phyloP scores from a whole-genome alignment of 2,888 invertebrate genomes.

The Catocala sponsa region DNA sequence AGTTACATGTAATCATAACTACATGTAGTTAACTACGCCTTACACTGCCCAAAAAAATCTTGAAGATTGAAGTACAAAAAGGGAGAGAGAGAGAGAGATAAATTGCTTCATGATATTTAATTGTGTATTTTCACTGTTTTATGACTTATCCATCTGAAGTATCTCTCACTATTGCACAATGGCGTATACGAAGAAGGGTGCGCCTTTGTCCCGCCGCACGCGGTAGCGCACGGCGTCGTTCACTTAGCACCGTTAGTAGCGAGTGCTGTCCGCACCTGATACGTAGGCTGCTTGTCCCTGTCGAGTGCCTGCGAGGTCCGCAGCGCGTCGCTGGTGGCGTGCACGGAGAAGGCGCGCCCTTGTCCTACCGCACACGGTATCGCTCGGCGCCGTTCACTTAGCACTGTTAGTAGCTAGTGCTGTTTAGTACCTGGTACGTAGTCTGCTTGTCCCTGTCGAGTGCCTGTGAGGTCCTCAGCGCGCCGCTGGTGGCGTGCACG shows the following conservation, averaged over 20 bases:
- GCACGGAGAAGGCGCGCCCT: slow-evolving; percentile 92
- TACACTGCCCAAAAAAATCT: too few species aligned
- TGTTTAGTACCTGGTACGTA: slow-evolving; percentile 92
- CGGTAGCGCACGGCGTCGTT: slow-evolving; percentile 97
- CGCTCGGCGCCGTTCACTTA: slow-evolving; percentile 93
- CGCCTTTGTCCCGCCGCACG: slow-evolving; percentile 81
- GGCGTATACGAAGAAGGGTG: too few species aligned
- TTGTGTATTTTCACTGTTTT: too few species aligned
- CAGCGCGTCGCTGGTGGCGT: slow-evolving; percentile 93
- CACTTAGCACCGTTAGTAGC: not conserved
- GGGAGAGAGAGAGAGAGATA: too few species aligned
- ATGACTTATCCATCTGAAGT: too few species aligned
- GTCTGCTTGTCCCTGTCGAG: slow-evolving; percentile 95
- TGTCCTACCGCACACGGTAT: slow-evolving; percentile 94
- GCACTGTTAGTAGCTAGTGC: not conserved
- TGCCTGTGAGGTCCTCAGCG: slow-evolving; percentile 90
- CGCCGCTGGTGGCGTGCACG: slow-evolving; percentile 93
- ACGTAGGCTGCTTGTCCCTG: slow-evolving; percentile 94
- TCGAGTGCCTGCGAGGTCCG: slow-evolving; percentile 92
- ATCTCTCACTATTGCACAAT: too few species aligned
- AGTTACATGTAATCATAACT: too few species aligned
- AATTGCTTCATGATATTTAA: too few species aligned
- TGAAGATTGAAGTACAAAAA: too few species aligned
- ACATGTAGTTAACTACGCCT: too few species aligned
- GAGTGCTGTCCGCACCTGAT: slow-evolving; percentile 89